Evolutionary conservation across 2,113 vertebrate species (phyloP).

Genomic region (Zingel zingel): DNA sequence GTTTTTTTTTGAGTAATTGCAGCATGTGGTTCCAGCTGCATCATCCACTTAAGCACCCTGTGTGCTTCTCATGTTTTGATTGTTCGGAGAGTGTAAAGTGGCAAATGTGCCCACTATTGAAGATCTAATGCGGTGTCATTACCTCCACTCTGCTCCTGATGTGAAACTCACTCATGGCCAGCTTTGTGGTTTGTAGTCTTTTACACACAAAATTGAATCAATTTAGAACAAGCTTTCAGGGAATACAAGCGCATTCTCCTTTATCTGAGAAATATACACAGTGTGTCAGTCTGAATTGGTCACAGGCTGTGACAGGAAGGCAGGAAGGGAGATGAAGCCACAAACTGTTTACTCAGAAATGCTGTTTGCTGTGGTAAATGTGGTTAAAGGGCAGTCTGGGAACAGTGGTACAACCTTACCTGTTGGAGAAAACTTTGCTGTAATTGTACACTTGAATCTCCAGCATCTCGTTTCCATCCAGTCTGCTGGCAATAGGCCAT

Average conservation of each 20-base stretch:
- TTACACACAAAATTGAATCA: conserved; percentile 50
- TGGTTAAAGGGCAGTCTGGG: neutral
- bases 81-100: conserved; percentile 22
- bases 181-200: conserved; percentile 36
- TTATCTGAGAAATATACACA: conserved; percentile 32
- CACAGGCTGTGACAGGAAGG: conserved; percentile 28
- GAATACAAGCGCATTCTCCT: conserved; percentile 19
- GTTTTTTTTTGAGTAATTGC: neutral
- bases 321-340: neutral
- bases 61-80: neutral
- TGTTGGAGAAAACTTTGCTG: conserved; percentile 98
- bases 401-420: conserved; percentile 80
- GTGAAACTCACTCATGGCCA: conserved; percentile 38
- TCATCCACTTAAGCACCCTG: neutral
- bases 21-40: neutral
- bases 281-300: conserved; percentile 24
- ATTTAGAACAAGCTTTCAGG: conserved; percentile 55
- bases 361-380: neutral
- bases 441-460: conserved; percentile 97
- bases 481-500: conserved; percentile 91
- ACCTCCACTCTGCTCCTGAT: neutral
- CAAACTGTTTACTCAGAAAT: conserved; percentile 31
- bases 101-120: conserved; percentile 48
- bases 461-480: conserved; percentile 92
- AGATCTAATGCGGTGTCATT: conserved; percentile 52